Evolutionary conservation across 2,113 vertebrate species (phyloP).

Genomic region (Melospiza melodia): DNA sequence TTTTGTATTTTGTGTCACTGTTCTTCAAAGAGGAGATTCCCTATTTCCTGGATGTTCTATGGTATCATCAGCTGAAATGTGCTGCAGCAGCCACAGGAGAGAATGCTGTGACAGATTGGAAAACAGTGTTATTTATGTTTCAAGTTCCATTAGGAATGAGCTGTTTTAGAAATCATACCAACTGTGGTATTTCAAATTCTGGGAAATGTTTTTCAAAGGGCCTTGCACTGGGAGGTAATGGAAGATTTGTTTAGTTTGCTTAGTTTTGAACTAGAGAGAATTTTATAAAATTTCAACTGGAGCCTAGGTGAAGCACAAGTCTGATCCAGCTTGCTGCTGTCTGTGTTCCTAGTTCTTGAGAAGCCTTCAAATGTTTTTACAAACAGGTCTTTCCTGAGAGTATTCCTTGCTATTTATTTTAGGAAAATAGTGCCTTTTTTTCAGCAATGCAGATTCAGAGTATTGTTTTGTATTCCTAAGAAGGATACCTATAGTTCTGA

Average conservation of each 20-base stretch:
- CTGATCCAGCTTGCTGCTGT: background rate
- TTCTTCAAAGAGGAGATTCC: background rate
- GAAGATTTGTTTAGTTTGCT: background rate
- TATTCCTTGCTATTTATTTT: background rate
- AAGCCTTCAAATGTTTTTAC: background rate
- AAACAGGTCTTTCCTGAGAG: background rate
- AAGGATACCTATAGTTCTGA: background rate
- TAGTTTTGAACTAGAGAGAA: background rate
- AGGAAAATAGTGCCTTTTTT: background rate
- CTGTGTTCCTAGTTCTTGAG: background rate
- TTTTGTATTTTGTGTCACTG: background rate
- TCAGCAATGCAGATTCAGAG: background rate
- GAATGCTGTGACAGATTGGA: background rate
- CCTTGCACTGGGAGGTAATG: background rate
- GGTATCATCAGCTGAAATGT: background rate
- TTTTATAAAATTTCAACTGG: background rate
- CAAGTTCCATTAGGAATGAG: background rate
- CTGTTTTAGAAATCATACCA: background rate
- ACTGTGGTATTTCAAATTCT: background rate
- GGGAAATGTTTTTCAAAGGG: background rate
- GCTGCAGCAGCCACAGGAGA: background rate
- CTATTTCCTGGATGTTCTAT: background rate
- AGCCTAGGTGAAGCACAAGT: background rate
- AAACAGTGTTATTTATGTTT: conserved; percentile 1
- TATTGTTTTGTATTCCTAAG: background rate